Conservation (phyloP, 2,797 vertebrate species). For the Knipowitschia caucasica region DNA sequence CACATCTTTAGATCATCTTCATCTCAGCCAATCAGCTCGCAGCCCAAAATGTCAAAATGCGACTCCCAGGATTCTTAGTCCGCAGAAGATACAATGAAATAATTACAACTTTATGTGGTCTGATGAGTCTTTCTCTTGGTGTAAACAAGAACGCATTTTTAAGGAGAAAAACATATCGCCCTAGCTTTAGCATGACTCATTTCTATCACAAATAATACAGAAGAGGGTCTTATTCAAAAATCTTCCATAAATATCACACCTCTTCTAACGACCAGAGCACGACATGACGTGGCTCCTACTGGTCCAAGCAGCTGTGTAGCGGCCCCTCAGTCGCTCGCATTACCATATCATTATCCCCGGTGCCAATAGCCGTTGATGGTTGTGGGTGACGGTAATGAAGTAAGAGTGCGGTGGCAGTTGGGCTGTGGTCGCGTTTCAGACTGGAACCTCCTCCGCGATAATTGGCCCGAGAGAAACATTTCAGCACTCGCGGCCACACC, state of each 20-base stretch:
- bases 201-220: not conserved
- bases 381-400: constrained; percentile 44
- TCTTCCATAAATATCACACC: constrained; percentile 12
- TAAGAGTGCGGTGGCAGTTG: constrained; percentile 44
- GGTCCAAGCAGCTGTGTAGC: constrained; percentile 45
- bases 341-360: constrained; percentile 55
- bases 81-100: too few relatives aligned
- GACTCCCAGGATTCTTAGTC: too few relatives aligned
- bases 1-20: too few relatives aligned
- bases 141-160: too few relatives aligned
- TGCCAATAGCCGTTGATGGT: constrained; percentile 33
- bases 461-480: constrained; percentile 65
- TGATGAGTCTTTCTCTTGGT: too few relatives aligned
- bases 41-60: too few relatives aligned
- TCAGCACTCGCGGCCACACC: constrained; percentile 57
- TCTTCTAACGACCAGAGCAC: constrained; percentile 35
- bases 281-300: constrained; percentile 35
- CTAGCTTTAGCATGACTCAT: too few relatives aligned
- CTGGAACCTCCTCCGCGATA: constrained; percentile 43
- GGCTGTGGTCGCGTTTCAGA: constrained; percentile 40
- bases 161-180: too few relatives aligned
- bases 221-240: not conserved
- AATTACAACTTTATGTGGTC: too few relatives aligned
- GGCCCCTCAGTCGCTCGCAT: constrained; percentile 32
- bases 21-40: too few relatives aligned